Evolutionary conservation across 2,113 vertebrate genomes (phyloP).

Genomic region (Sebastes fasciatus): DNA sequence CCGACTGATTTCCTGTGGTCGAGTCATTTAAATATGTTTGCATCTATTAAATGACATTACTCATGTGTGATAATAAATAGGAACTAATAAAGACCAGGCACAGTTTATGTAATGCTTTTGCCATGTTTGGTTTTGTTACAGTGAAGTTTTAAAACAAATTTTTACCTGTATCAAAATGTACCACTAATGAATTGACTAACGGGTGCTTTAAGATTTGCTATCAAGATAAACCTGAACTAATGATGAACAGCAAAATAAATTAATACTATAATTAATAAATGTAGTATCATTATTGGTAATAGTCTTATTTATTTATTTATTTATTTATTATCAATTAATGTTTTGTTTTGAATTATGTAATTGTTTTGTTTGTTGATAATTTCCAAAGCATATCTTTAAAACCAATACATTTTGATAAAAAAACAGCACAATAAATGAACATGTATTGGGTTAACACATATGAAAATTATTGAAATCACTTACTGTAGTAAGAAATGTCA

Average conservation of each 20-base stretch:
- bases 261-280: no score
- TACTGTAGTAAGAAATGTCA: not conserved
- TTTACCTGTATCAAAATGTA: not conserved
- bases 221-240: not conserved
- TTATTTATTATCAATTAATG: no score
- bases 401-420: no score
- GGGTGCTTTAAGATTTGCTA: not conserved
- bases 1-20: conserved; percentile 3
- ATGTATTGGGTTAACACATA: not conserved
- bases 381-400: no score
- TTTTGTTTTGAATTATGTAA: no score
- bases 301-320: no score
- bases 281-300: no score
- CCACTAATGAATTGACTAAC: not conserved
- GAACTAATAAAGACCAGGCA: not conserved
- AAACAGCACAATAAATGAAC: not conserved
- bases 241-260: conserved; percentile 9
- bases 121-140: not conserved
- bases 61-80: not conserved
- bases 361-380: no score
- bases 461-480: not conserved
- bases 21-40: conserved; percentile 21
- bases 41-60: conserved; percentile 14
- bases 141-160: not conserved
- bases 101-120: not conserved